These are phyloP conservation scores for Xenops minutus DNA, from an alignment of 2,797 vertebrate genomes.

Conservation along the genomic window DNA sequence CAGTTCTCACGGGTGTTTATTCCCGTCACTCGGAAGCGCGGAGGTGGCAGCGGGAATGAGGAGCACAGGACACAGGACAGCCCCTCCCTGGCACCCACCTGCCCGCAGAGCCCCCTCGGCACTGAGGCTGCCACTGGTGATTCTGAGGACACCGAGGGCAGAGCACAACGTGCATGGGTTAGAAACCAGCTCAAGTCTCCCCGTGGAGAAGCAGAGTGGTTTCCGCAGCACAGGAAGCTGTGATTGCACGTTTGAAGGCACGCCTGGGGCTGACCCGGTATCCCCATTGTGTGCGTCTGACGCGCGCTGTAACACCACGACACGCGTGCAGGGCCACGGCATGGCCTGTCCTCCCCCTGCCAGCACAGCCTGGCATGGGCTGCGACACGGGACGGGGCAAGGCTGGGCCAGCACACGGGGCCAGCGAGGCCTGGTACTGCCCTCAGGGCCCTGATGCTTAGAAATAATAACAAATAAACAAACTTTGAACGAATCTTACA, in stretches of 20 bases:
- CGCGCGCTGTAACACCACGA: not conserved
- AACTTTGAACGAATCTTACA: not conserved
- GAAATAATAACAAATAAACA: not conserved
- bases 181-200: not conserved
- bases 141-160: not conserved
- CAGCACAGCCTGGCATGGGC: rapidly evolving
- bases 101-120: not conserved
- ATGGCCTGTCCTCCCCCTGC: rapidly evolving
- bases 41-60: not conserved
- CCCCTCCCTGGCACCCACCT: not conserved
- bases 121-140: not conserved
- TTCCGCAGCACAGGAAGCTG: not conserved
- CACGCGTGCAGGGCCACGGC: rapidly evolving
- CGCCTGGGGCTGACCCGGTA: not conserved
- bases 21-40: too few relatives aligned
- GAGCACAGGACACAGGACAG: not conserved
- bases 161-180: not conserved
- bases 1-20: not conserved
- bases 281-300: not conserved
- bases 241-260: not conserved
- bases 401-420: too few relatives aligned
- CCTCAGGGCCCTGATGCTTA: not conserved
- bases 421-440: not conserved
- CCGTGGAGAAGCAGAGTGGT: not conserved
- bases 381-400: too few relatives aligned